phyloP scores from a whole-genome alignment of 2,888 invertebrate species.

The Caenorhabditis japonica region DNA sequence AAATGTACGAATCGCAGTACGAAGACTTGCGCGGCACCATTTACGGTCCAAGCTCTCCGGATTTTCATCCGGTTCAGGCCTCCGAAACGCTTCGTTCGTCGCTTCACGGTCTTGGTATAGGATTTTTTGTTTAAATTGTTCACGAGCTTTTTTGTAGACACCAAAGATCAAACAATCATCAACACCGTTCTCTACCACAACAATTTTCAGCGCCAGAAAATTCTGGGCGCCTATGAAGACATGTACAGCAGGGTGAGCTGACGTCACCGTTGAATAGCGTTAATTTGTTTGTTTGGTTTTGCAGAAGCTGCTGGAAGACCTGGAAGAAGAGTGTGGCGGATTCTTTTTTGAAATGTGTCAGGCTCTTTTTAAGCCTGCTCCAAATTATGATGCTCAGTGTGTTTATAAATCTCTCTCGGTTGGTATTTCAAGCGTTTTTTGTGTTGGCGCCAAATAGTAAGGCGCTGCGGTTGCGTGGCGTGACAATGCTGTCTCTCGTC shows the following conservation, averaged over 20 bases:
- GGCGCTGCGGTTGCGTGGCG: no score
- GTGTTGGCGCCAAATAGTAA: no score
- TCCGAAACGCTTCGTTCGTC: conserved; percentile 69
- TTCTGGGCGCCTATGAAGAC: conserved; percentile 73
- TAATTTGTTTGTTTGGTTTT: conserved; percentile 47
- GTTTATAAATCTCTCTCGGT: conserved; percentile 77
- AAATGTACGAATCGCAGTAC: conserved; percentile 75
- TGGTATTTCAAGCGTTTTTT: no score
- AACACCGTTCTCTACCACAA: conserved; percentile 71
- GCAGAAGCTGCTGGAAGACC: conserved; percentile 78
- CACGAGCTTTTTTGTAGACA: conserved; percentile 58
- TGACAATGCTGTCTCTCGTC: no score
- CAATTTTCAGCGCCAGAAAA: conserved; percentile 76
- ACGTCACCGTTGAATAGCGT: neutral
- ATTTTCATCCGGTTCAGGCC: conserved; percentile 75
- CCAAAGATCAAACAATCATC: conserved; percentile 73
- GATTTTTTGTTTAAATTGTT: neutral
- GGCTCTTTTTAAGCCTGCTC: conserved; percentile 78
- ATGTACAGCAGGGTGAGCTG: conserved; percentile 70
- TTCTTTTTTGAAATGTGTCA: conserved; percentile 78
- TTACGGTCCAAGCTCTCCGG: conserved; percentile 71
- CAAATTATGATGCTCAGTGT: conserved; percentile 77
- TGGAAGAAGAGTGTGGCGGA: conserved; percentile 78
- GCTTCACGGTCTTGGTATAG: conserved; percentile 67
- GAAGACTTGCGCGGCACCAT: conserved; percentile 75